Evolutionary conservation across 30 jellyfish, hydroid and myxozoan genomes (phyloP).

Genomic region (Hydra vulgaris): DNA sequence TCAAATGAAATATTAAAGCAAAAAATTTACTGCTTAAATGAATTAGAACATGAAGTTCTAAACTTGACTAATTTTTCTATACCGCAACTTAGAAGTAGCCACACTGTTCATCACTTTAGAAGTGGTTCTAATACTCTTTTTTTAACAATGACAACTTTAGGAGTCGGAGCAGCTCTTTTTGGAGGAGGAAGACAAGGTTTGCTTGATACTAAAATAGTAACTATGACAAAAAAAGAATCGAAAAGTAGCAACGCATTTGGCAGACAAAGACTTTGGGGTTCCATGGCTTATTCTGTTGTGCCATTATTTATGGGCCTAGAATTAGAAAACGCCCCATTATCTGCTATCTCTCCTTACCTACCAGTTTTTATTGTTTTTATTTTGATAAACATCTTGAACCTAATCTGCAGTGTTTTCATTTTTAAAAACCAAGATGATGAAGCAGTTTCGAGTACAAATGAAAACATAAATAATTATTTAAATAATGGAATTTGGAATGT

Average conservation of each 20-base stretch:
- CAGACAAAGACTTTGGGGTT: slow-evolving; percentile 31
- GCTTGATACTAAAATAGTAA: slow-evolving; percentile 1
- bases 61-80: no score
- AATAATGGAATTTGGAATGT: background rate
- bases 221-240: slow-evolving; percentile 4
- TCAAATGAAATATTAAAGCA: background rate
- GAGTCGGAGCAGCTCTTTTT: slow-evolving; percentile 16
- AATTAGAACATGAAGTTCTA: background rate
- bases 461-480: background rate
- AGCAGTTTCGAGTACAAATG: background rate
- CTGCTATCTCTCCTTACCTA: background rate
- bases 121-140: slow-evolving; percentile 18
- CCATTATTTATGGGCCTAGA: slow-evolving; percentile 4
- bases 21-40: background rate
- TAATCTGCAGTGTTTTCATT: slow-evolving; percentile 7
- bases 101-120: background rate
- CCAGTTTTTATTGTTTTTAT: slow-evolving; percentile 12
- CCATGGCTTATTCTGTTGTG: slow-evolving; percentile 20
- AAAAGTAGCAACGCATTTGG: slow-evolving; percentile 13
- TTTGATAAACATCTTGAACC: background rate
- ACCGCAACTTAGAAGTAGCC: background rate
- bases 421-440: background rate
- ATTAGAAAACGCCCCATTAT: slow-evolving; percentile 7
- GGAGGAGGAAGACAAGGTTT: slow-evolving; percentile 24
- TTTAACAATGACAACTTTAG: slow-evolving; percentile 9